Evolutionary conservation across 2,797 vertebrate genomes (phyloP).

Genomic region (Ctenopoma kingsleyae): DNA sequence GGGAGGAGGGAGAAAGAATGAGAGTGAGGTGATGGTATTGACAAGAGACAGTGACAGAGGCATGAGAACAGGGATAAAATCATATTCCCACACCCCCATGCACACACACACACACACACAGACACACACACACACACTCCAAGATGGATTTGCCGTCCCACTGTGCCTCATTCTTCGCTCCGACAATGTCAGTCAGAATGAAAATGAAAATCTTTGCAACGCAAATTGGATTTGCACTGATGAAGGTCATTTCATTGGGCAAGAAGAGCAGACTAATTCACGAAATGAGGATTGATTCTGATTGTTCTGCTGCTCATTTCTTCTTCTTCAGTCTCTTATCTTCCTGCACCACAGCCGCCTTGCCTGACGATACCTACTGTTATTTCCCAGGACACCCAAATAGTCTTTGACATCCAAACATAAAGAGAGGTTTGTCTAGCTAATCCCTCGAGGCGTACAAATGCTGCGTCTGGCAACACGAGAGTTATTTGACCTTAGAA

Average conservation of each 20-base stretch:
- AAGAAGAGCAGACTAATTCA: constrained; percentile 61
- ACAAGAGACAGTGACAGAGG: constrained; percentile 49
- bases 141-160: constrained; percentile 43
- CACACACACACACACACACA: constrained; percentile 29
- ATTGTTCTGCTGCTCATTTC: constrained; percentile 54
- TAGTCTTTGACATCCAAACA: constrained; percentile 31
- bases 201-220: constrained; percentile 70
- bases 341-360: constrained; percentile 16
- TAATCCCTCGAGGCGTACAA: constrained; percentile 31
- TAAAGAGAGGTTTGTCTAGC: constrained; percentile 6
- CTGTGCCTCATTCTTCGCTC: constrained; percentile 48
- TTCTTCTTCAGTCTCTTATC: constrained; percentile 58
- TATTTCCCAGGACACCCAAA: constrained; percentile 36
- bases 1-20: constrained; percentile 11
- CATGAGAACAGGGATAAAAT: constrained; percentile 43
- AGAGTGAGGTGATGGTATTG: constrained; percentile 26
- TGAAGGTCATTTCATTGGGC: constrained; percentile 64
- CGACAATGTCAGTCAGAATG: constrained; percentile 67
- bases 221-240: constrained; percentile 73
- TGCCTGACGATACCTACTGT: constrained; percentile 42
- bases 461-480: constrained; percentile 42
- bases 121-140: constrained; percentile 24
- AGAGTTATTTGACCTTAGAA: constrained; percentile 37
- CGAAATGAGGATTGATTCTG: constrained; percentile 67
- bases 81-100: neutral